Evolutionary conservation across 2,888 invertebrate genomes (phyloP), one percentile per base, ranked within the genome.

Genomic region (Zaprionus bogoriensis): DNA sequence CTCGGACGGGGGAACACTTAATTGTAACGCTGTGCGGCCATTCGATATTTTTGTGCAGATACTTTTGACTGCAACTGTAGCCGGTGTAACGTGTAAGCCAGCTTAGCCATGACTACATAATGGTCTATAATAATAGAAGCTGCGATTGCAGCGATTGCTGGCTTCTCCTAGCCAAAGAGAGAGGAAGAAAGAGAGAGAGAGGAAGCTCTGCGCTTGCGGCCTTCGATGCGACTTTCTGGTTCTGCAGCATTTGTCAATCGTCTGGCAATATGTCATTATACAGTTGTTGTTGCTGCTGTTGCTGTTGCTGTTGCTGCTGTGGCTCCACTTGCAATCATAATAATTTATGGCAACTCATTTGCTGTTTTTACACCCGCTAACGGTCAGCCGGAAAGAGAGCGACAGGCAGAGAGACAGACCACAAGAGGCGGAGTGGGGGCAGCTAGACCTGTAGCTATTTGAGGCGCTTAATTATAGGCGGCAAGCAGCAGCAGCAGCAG

Each of bases 261-360:
- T 65, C 54, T 74, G 57, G 78, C 86, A 85, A 89, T 89, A 81
- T 89, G 86, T 89, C 88, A 89, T 89, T 89, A 88, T 76, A 78
- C 82, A 85, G 88, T 87, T 88, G 88, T 77, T 67, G 75, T 53
- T 74, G 75, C 73, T 77, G 82, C 10, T 22, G 52, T 23, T 48
- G 47, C 4, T 53, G 61, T 17, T 50, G 54, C 10, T 54, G 28
- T 6, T 47, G 38, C 25, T 36, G 64, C 41, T 12, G 22, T 45
- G 52, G 57, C 41, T 27, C 39, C 50, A 66, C 22, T 70, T 87
- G 88, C 88, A 89, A 89, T 89, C 88, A 88, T 88, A 86, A 88
- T 88, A 88, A 88, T 89, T 89, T 86, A 89, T 88, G 82, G 82
- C 77, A 75, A 82, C 79, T 87, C 87, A 87, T 87, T 87, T 87